phyloP scores from a whole-genome alignment of 1,140 invertebrate genomes.

The Drosophila simulans region DNA sequence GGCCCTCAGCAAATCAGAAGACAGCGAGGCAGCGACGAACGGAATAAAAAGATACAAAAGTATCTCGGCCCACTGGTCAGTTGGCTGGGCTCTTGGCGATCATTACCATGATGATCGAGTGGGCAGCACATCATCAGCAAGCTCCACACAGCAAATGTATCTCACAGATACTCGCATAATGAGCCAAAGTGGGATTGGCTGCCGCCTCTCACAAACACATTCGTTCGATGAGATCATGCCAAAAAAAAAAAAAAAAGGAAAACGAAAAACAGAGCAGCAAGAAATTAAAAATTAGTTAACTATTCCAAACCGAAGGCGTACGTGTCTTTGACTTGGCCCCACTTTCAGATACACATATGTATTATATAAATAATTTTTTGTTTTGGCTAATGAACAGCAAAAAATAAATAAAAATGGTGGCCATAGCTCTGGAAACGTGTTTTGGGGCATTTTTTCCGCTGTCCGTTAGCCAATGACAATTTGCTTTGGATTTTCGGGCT shows the following conservation, averaged over 20 bases:
- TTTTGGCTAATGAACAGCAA: slow-evolving; percentile 35
- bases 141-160: slow-evolving; percentile 34
- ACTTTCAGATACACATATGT: slow-evolving; percentile 21
- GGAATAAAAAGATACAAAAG: slow-evolving; percentile 40
- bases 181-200: slow-evolving; percentile 55
- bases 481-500: slow-evolving; percentile 32
- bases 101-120: slow-evolving; percentile 52
- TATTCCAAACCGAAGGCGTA: slow-evolving; percentile 54
- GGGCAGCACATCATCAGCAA: slow-evolving; percentile 48
- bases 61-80: slow-evolving; percentile 37
- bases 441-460: slow-evolving; percentile 55
- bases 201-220: slow-evolving; percentile 22
- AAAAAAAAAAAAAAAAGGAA: slow-evolving; percentile 35
- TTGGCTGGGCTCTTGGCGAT: slow-evolving; percentile 35
- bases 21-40: slow-evolving; percentile 13
- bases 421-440: slow-evolving; percentile 57
- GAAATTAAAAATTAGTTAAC: slow-evolving; percentile 50
- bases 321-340: slow-evolving; percentile 59
- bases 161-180: slow-evolving; percentile 48
- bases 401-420: slow-evolving; percentile 77
- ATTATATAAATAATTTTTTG: slow-evolving; percentile 44
- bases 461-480: slow-evolving; percentile 64
- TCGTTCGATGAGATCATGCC: slow-evolving; percentile 51
- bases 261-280: slow-evolving; percentile 17
- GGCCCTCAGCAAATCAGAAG: slow-evolving; percentile 25